A percentile compares a stretch with the other conserved stretches of the same genome.
Conservation (phyloP, 2,797 vertebrate species). For the Betta splendens region DNA sequence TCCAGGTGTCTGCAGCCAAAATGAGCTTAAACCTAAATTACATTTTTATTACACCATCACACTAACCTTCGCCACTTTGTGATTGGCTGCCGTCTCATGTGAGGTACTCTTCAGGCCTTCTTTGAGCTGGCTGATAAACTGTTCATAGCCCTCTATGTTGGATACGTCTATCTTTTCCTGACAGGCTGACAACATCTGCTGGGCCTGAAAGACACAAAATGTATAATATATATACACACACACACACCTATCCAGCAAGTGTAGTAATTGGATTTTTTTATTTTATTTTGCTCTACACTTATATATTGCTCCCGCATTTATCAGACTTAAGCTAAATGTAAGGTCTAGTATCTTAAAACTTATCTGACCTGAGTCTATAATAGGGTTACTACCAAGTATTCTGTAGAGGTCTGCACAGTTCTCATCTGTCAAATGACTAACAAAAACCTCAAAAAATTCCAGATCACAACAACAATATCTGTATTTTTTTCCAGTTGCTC, state of each 20-base stretch:
- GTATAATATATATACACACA: too few species aligned
- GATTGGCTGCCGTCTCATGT: slow-evolving; percentile 98
- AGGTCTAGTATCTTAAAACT: neutral
- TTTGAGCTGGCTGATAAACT: slow-evolving; percentile 96
- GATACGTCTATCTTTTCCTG: slow-evolving; percentile 97
- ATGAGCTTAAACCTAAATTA: too few species aligned
- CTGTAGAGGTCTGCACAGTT: neutral
- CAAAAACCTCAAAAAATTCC: slow-evolving; percentile 11
- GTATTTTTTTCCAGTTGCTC: neutral
- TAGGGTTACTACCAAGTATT: neutral
- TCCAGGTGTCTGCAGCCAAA: too few species aligned
- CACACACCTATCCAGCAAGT: neutral
- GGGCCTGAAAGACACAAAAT: slow-evolving; percentile 87
- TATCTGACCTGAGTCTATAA: too few species aligned
- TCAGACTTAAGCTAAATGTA: neutral
- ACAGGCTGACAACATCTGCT: slow-evolving; percentile 95
- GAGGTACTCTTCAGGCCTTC: slow-evolving; percentile 99
- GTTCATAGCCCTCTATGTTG: slow-evolving; percentile 94
- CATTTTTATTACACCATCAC: neutral
- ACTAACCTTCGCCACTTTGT: slow-evolving; percentile 99
- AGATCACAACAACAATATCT: neutral
- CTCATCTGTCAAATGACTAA: neutral
- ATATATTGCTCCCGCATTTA: neutral
- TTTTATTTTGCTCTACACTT: neutral
- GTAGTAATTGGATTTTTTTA: neutral